These are phyloP conservation scores for Setipinna tenuifilis DNA, from an alignment of 2,797 vertebrate genomes.

Conservation along the genomic window DNA sequence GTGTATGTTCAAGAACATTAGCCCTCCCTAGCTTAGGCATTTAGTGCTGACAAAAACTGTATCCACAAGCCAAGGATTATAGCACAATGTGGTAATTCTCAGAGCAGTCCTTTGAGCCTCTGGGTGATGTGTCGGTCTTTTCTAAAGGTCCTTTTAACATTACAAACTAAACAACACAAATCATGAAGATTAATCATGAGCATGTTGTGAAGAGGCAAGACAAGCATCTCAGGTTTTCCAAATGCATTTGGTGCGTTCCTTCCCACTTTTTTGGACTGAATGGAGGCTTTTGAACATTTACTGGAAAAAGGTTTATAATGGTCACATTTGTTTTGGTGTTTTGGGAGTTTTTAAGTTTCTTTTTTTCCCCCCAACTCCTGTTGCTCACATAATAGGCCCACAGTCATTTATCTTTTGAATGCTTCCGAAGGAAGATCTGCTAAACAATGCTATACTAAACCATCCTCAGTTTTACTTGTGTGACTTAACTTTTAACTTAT, in stretches of 20 bases:
- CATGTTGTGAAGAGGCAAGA: not conserved
- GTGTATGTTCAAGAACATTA: not conserved
- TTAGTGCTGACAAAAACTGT: not conserved
- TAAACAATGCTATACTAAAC: not conserved
- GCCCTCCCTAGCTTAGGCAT: not conserved
- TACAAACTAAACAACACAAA: constrained; percentile 17
- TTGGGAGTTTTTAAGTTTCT: not conserved
- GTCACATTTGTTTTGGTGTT: not conserved
- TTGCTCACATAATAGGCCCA: not conserved
- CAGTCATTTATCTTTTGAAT: not conserved
- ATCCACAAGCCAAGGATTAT: not conserved
- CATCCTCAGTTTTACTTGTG: not conserved
- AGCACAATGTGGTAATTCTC: not conserved
- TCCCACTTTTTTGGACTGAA: not conserved
- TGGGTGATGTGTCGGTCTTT: not conserved
- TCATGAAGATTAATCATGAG: constrained; percentile 19
- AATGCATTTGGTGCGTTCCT: not conserved
- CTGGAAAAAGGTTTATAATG: not conserved
- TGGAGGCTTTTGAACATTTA: not conserved
- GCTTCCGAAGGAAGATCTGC: not conserved
- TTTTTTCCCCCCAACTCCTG: not conserved
- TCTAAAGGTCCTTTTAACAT: constrained; percentile 3
- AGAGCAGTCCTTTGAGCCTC: not conserved
- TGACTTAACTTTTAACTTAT: not conserved
- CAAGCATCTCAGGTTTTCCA: constrained; percentile 3